Conservation (phyloP, 1,140 invertebrate genomes). For the Drosophila pallidifrons region DNA sequence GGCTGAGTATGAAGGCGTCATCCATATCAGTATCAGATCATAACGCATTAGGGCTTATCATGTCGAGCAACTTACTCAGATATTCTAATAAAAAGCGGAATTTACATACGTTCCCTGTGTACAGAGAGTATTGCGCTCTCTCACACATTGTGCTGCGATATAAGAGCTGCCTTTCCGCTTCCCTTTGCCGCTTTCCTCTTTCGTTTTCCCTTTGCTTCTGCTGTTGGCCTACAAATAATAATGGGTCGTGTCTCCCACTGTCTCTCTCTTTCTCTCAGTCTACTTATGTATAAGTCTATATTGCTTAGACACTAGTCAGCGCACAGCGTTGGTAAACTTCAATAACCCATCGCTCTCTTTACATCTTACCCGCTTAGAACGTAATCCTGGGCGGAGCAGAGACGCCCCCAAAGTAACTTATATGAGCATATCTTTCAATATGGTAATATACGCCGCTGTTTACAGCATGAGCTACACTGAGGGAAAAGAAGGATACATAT, state of each 20-base stretch:
- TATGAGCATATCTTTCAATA: conserved; percentile 53
- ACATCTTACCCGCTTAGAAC: not conserved
- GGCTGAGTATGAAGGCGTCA: conserved; percentile 52
- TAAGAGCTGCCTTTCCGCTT: conserved; percentile 8
- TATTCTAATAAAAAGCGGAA: conserved; percentile 71
- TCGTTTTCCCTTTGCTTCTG: conserved; percentile 28
- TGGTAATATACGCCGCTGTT: conserved; percentile 60
- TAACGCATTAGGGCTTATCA: conserved; percentile 73
- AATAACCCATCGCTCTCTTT: conserved; percentile 13
- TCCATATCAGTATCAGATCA: conserved; percentile 75
- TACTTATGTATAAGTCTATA: conserved; percentile 23
- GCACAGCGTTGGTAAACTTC: conserved; percentile 34
- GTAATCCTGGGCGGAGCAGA: conserved; percentile 5
- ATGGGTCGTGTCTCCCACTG: conserved; percentile 27
- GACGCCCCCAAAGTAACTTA: no score
- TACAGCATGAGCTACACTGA: conserved; percentile 20
- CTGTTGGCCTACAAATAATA: conserved; percentile 60
- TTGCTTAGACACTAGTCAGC: conserved; percentile 44
- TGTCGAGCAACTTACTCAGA: conserved; percentile 50
- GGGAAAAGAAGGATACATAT: conserved; percentile 7
- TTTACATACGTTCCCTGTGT: conserved; percentile 51
- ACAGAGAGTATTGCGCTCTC: conserved; percentile 7
- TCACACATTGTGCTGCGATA: not conserved
- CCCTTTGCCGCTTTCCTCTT: not conserved
- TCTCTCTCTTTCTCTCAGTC: not conserved